These are phyloP conservation scores for Cliona cf. orientalis DNA, from an alignment of 37 sponge, comb jelly and placozoan genomes.

Conservation along the genomic window DNA sequence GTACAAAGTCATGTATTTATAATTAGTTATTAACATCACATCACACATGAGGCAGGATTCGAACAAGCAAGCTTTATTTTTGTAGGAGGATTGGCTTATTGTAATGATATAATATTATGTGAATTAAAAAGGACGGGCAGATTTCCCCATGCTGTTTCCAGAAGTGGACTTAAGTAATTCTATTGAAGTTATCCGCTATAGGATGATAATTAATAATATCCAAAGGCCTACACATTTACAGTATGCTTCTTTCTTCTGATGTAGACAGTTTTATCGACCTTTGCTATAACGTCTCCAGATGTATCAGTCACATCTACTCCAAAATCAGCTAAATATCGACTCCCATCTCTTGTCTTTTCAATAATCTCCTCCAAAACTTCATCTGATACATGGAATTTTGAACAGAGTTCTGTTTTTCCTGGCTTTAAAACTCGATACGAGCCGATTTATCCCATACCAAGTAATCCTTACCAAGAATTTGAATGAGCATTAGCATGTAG, in stretches of 20 bases:
- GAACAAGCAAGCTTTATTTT: no score
- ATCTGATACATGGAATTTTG: constrained; percentile 21
- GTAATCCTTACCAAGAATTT: constrained; percentile 17
- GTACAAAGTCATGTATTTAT: no score
- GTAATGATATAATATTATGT: no score
- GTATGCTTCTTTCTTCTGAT: constrained; percentile 28
- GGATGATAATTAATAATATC: no score
- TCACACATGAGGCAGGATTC: no score
- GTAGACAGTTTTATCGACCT: constrained; percentile 36
- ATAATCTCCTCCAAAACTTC: constrained; percentile 10
- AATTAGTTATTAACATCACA: no score
- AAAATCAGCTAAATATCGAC: constrained; percentile 6
- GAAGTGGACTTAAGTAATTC: no score
- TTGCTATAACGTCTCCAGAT: constrained; percentile 18
- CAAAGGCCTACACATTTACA: no score
- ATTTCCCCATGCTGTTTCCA: no score
- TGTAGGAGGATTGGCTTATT: no score
- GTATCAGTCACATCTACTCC: constrained; percentile 18
- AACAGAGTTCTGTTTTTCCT: constrained; percentile 10
- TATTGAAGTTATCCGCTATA: no score
- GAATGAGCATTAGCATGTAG: constrained; percentile 46
- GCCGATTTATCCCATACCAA: constrained; percentile 41
- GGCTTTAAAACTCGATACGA: constrained; percentile 16
- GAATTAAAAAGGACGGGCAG: no score
- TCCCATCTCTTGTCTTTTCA: constrained; percentile 24